Evolutionary conservation across 2,113 vertebrate species (phyloP), one percentile per base, ranked within the genome.

Genomic region (Anolis sagrei): DNA sequence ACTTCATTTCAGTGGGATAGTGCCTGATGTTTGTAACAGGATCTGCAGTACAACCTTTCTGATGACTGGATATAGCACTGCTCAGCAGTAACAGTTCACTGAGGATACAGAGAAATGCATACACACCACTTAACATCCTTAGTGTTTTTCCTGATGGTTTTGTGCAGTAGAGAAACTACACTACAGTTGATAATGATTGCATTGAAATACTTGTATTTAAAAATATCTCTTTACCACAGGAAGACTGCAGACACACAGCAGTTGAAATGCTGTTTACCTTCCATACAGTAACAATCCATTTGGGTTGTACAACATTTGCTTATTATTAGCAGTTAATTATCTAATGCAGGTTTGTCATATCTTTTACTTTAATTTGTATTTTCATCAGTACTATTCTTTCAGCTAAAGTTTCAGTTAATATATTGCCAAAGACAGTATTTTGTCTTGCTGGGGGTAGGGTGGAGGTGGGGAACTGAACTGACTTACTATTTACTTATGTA

Each of bases 231-330:
- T 0, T 1, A 29, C 83, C 76, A 61, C 69, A 5, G 23, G 83
- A 76, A 89, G 85, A 36, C 86, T 32, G 8, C 39, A 16, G 14
- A 69, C 76, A 76, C n/a, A 1, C 49, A 19, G 0, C 11, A 44
- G 75, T 73, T 92, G 36, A 4, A 2, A 39, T 2, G 68, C 79
- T 54, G 72, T 84, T 79, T 34, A 34, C 7, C 10, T 78, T 84
- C 34, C 19, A 5, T 16, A 2, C 39, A 58, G n/a, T 64, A 5
- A 8, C 81, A 23, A 77, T 58, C 49, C 13, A 8, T 2, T 27
- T 16, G 70, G 29, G 84, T 72, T 88, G 76, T 83, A 81, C 76
- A 61, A 2, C n/a, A 88, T 91, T 79, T 92, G 76, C 93, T 93
- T 90, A 89, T 93, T 84, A 19, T 78, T 29, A 23, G 36, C 1